A percentile compares a stretch with the other conserved stretches of the same genome.
Evolutionary conservation across 1,140 invertebrate species (phyloP).

Genomic region (Drosophila ananassae): DNA sequence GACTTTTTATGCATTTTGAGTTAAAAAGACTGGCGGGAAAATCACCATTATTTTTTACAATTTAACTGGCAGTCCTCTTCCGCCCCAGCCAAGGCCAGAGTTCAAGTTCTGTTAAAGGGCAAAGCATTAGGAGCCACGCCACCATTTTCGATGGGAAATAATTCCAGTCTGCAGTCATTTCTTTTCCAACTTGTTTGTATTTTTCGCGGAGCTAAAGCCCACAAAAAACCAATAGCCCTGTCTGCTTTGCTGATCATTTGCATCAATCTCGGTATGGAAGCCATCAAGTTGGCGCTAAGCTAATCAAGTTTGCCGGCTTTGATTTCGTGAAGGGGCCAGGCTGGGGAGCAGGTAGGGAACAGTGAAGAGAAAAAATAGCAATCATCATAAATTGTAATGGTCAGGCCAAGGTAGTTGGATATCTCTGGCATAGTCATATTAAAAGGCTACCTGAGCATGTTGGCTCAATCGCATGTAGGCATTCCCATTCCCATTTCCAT

Average conservation of each 20-base stretch:
- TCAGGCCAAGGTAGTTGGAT: constrained; percentile 50
- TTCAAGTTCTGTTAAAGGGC: constrained; percentile 74
- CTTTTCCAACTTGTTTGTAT: constrained; percentile 29
- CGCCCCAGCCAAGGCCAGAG: constrained; percentile 49
- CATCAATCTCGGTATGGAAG: constrained; percentile 70
- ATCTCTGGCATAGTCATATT: constrained; percentile 42
- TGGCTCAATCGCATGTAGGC: constrained; percentile 39
- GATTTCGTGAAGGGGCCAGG: constrained; percentile 11
- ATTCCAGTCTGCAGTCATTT: constrained; percentile 32
- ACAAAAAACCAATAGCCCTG: constrained; percentile 64
- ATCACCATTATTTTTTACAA: constrained; percentile 59
- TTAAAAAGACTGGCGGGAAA: constrained; percentile 28
- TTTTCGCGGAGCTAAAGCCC: constrained; percentile 42
- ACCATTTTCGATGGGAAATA: constrained; percentile 59
- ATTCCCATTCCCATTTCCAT: constrained; percentile 45
- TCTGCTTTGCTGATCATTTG: constrained; percentile 61
- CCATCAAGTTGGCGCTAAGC: constrained; percentile 67
- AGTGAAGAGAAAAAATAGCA: constrained; percentile 44
- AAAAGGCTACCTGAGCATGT: constrained; percentile 13
- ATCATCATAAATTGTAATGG: constrained; percentile 81
- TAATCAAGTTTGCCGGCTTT: constrained; percentile 69
- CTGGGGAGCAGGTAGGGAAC: background rate
- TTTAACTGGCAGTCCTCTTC: constrained; percentile 17
- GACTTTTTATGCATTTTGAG: constrained; percentile 38
- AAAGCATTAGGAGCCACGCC: constrained; percentile 38